Evolutionary conservation across 64 coral and sea anemone genomes (phyloP), one percentile per base, ranked within the genome.

Genomic region (Platygyra sinensis): DNA sequence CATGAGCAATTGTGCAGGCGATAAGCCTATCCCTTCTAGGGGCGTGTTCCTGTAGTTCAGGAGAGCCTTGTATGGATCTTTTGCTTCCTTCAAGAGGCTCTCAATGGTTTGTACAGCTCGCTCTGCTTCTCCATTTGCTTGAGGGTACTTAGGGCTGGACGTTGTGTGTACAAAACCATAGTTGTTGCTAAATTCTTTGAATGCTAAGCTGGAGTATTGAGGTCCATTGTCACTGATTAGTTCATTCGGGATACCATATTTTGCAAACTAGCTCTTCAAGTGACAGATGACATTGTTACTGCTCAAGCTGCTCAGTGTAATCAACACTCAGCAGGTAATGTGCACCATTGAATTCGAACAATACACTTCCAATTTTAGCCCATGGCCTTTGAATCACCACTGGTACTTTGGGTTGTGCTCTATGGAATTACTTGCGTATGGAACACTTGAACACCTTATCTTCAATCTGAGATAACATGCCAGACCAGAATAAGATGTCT

Each of bases 101-200:
- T n/a, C n/a, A n/a, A n/a, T n/a, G n/a, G n/a, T n/a, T n/a, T n/a
- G n/a, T n/a, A n/a, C n/a, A n/a, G n/a, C n/a, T n/a, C n/a, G n/a
- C n/a, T n/a, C n/a, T n/a, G n/a, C n/a, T 67, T 74, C 61, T 19
- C 90, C 94, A 89, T 96, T 96, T 72, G 90, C 54, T 78, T 89
- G 86, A 72, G 86, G 69, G 72, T 17, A 86, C 52, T 10, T 54
- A 36, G 52, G 86, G 64, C 89, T 96, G 64, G 86, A 89, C 29
- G 77, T 91, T 51, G 74, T 87, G 51, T 87, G 88, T 50, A 42
- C 39, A 82, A 88, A 94, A 52, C 81, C 93, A 62, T 87, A 94
- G 14, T 76, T 36, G 33, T 36, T 36, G 33, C 33, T 76, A 65
- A 94, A 94, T 39, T 32, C 61, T 50, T 28, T 36, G 63, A 87